Conservation (phyloP, 2,113 vertebrate genomes). For the Salvelinus fontinalis region DNA sequence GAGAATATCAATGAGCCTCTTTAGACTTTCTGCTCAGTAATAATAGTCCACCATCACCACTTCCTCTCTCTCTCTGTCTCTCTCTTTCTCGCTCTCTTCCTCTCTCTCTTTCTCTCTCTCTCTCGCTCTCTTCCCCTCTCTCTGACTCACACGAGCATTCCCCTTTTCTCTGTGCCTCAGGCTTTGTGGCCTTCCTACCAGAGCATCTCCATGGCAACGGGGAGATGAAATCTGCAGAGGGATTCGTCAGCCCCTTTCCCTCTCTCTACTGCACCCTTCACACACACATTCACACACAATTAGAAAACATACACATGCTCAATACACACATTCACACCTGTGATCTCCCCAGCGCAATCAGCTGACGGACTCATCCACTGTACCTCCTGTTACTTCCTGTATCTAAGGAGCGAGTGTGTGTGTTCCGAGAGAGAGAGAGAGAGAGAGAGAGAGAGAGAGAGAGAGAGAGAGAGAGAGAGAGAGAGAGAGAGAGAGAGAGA, state of each 20-base stretch:
- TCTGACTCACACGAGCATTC: conserved; percentile 8
- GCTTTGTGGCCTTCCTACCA: conserved; percentile 56
- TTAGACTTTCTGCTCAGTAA: conserved; percentile 13
- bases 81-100: conserved; percentile 11
- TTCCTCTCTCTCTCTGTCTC: conserved; percentile 21
- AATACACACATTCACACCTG: neutral
- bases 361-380: neutral
- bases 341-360: too few relatives aligned
- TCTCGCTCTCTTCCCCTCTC: conserved; percentile 19
- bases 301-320: conserved; percentile 7
- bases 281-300: conserved; percentile 23
- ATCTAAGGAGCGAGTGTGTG: neutral
- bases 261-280: conserved; percentile 34
- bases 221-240: conserved; percentile 57
- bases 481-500: neutral
- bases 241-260: conserved; percentile 41
- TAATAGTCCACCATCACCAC: conserved; percentile 16
- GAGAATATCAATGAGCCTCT: conserved; percentile 47
- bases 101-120: conserved; percentile 7
- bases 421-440: neutral
- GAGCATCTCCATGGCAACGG: conserved; percentile 67
- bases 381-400: neutral
- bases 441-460: neutral
- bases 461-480: conserved; percentile 5
- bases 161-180: conserved; percentile 14